Conservation (phyloP, 2,113 vertebrate species). For the Notothenia coriiceps region DNA sequence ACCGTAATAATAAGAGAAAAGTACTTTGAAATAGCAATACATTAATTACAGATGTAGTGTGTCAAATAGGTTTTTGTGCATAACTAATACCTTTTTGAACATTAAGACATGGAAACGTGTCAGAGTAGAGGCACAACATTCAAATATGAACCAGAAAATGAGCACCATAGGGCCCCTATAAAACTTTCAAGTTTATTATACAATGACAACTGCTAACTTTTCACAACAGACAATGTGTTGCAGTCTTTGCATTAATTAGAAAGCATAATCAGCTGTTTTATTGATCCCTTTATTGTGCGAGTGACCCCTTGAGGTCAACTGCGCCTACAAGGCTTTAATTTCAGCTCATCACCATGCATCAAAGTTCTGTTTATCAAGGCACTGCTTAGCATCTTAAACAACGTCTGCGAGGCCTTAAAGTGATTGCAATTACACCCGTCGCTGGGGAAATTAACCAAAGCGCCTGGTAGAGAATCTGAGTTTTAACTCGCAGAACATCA, state of each 20-base stretch:
- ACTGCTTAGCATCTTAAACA: constrained; percentile 34
- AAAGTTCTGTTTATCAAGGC: constrained; percentile 40
- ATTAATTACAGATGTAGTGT: constrained; percentile 23
- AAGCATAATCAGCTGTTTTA: constrained; percentile 51
- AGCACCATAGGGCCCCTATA: neutral
- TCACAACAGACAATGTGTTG: neutral
- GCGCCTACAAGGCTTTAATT: constrained; percentile 39
- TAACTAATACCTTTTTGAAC: no score
- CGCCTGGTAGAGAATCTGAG: constrained; percentile 19
- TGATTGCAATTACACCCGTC: constrained; percentile 57
- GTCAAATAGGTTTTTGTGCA: no score
- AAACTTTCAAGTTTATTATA: constrained; percentile 12
- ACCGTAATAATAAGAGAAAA: constrained; percentile 30
- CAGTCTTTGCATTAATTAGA: constrained; percentile 40
- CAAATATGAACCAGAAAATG: no score
- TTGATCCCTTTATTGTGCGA: constrained; percentile 23
- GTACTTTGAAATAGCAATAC: constrained; percentile 46
- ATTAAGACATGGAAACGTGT: no score
- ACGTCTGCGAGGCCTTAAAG: constrained; percentile 1
- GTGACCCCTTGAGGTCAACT: constrained; percentile 44
- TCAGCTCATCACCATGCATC: constrained; percentile 53
- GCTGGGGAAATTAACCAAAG: constrained; percentile 47
- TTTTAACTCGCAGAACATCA: neutral
- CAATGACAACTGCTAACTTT: neutral
- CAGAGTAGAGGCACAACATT: no score